Evolutionary conservation across 2,113 vertebrate genomes (phyloP).

Genomic region (Dromaius novaehollandiae): DNA sequence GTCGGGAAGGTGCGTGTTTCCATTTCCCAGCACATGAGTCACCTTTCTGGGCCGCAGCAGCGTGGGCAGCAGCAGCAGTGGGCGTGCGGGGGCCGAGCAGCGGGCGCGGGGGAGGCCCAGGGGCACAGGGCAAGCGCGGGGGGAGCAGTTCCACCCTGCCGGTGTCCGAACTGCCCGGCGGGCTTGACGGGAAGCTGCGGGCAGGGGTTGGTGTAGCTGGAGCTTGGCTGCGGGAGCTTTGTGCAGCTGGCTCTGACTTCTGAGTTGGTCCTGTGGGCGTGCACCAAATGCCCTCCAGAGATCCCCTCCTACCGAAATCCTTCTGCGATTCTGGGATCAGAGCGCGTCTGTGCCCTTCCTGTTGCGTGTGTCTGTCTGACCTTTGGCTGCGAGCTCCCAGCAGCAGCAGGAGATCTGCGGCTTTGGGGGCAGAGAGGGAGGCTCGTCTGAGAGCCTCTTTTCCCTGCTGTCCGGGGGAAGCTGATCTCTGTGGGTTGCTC

Average conservation of each 20-base stretch:
- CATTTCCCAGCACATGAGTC: constrained; percentile 82
- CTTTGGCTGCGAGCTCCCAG: not conserved
- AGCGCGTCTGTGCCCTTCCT: constrained; percentile 39
- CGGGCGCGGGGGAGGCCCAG: constrained; percentile 42
- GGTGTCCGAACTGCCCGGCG: constrained; percentile 47
- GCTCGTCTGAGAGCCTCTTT: not conserved
- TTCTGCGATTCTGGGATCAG: constrained; percentile 23
- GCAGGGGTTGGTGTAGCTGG: not conserved
- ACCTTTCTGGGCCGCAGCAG: constrained; percentile 69
- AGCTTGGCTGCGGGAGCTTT: not conserved
- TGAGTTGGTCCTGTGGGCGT: not conserved
- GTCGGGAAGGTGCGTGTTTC: constrained; percentile 76
- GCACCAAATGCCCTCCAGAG: not conserved
- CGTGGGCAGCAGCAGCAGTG: constrained; percentile 68
- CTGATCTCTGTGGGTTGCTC: not conserved
- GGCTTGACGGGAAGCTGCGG: not conserved
- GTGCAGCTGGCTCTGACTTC: not conserved
- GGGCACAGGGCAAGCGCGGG: constrained; percentile 42
- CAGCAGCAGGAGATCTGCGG: not conserved
- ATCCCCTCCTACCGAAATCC: constrained; percentile 55
- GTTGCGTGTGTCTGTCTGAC: not conserved
- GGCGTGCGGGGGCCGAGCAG: constrained; percentile 53
- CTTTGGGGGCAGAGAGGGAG: constrained; percentile 27
- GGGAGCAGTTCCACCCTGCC: constrained; percentile 58
- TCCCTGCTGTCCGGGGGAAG: not conserved